A percentile compares a stretch with the other conserved stretches of the same genome.
Conservation (phyloP, 2,113 vertebrate genomes). For the Microcebus ravelobensis region DNA sequence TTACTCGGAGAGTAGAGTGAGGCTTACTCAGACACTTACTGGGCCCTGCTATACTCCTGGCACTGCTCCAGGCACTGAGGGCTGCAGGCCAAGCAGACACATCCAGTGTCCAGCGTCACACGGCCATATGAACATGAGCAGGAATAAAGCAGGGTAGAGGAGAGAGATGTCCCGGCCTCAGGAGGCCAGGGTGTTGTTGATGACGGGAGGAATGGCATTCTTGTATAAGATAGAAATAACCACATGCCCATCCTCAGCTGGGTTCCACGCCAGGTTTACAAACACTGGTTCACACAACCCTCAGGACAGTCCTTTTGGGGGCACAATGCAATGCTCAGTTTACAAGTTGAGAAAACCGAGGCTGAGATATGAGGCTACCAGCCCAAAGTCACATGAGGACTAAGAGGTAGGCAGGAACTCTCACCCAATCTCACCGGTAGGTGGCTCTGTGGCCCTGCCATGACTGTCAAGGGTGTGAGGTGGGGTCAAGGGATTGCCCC, state of each 20-base stretch:
- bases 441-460: not conserved
- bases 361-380: too few species aligned
- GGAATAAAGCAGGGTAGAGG: not conserved
- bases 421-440: rapidly evolving
- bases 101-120: not conserved
- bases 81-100: not conserved
- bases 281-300: rapidly evolving
- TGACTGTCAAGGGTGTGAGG: rapidly evolving
- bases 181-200: not conserved
- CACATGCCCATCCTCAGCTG: too few species aligned
- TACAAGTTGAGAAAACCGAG: not conserved
- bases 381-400: not conserved
- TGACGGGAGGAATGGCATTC: not conserved
- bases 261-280: not conserved
- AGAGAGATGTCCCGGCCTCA: not conserved
- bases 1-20: not conserved
- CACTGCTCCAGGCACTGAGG: rapidly evolving
- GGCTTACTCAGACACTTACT: too few species aligned
- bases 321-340: rapidly evolving
- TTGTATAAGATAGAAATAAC: rapidly evolving
- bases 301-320: rapidly evolving
- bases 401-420: rapidly evolving
- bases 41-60: not conserved
- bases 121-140: rapidly evolving
- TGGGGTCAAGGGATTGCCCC: not conserved